Evolutionary conservation across 2,113 vertebrate genomes (phyloP).

Genomic region (Bujurquina vittata): DNA sequence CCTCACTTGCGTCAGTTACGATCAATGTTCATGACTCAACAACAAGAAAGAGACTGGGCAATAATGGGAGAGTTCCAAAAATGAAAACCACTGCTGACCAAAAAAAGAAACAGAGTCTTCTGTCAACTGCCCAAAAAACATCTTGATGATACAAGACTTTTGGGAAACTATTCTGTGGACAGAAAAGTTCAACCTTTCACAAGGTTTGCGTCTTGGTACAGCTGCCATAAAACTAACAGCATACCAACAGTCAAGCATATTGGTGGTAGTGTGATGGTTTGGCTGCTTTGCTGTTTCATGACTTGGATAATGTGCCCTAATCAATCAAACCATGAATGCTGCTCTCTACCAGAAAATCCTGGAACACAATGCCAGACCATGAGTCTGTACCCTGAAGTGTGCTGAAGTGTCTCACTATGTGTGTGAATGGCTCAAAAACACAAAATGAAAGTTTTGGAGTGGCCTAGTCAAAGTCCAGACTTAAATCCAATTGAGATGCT

Average conservation of each 20-base stretch:
- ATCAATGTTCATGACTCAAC: not conserved
- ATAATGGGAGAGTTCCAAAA: not conserved
- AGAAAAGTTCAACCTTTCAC: not conserved
- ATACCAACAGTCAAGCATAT: not conserved
- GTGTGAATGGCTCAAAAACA: too few relatives aligned
- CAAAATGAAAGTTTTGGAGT: too few relatives aligned
- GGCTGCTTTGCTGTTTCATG: not conserved
- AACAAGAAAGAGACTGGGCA: not conserved
- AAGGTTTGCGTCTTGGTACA: too few relatives aligned
- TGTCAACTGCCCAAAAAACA: not conserved
- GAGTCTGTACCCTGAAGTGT: not conserved
- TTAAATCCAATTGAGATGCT: too few relatives aligned
- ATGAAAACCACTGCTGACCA: not conserved
- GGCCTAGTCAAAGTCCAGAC: too few relatives aligned
- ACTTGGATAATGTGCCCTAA: not conserved
- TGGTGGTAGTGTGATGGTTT: not conserved
- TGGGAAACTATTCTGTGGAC: not conserved
- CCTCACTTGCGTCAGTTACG: not conserved
- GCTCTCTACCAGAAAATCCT: not conserved
- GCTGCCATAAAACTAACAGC: too few relatives aligned
- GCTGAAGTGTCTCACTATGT: too few relatives aligned
- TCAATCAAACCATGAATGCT: not conserved
- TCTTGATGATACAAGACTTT: not conserved
- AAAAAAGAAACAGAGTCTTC: not conserved
- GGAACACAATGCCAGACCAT: not conserved